These are phyloP conservation scores for Scaptomyza polygonia DNA, from an alignment of 2,888 invertebrate genomes.

Conservation along the genomic window DNA sequence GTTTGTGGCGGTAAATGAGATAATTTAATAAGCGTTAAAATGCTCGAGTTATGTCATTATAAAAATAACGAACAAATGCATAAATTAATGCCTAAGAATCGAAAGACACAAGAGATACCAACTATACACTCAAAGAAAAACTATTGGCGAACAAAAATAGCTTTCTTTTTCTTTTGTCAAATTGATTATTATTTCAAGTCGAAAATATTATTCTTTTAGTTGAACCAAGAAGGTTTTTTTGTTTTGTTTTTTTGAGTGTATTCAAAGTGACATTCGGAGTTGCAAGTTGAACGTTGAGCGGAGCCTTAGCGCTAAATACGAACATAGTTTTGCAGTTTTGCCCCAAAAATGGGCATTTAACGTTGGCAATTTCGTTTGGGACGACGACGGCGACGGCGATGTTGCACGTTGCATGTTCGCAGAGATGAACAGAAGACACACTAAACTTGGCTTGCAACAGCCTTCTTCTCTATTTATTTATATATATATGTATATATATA, in stretches of 20 bases:
- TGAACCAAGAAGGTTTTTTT: too few relatives aligned
- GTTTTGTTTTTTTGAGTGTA: conserved; percentile 6
- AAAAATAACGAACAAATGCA: conserved; percentile 69
- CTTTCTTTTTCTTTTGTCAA: too few relatives aligned
- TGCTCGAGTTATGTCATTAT: conserved; percentile 84
- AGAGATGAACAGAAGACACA: conserved; percentile 39
- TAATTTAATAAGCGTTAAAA: conserved; percentile 84
- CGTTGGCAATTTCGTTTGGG: conserved; percentile 44
- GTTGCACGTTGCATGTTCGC: conserved; percentile 21
- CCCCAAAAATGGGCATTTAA: conserved; percentile 80
- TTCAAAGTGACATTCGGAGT: background rate
- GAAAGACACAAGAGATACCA: conserved; percentile 2
- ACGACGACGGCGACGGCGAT: background rate
- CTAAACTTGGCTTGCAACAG: conserved; percentile 38
- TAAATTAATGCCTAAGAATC: conserved; percentile 66
- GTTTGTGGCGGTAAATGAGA: conserved; percentile 82
- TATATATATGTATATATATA: conserved; percentile 8
- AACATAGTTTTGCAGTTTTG: conserved; percentile 10
- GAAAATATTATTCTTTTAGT: too few relatives aligned
- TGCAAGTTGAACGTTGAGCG: background rate
- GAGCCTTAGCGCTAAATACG: background rate
- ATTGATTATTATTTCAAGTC: too few relatives aligned
- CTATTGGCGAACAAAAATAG: too few relatives aligned
- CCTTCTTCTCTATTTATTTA: conserved; percentile 2
- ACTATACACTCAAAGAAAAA: background rate